Conservation (phyloP, 2,888 invertebrate genomes). For the Callyntrura guangdongensis region DNA sequence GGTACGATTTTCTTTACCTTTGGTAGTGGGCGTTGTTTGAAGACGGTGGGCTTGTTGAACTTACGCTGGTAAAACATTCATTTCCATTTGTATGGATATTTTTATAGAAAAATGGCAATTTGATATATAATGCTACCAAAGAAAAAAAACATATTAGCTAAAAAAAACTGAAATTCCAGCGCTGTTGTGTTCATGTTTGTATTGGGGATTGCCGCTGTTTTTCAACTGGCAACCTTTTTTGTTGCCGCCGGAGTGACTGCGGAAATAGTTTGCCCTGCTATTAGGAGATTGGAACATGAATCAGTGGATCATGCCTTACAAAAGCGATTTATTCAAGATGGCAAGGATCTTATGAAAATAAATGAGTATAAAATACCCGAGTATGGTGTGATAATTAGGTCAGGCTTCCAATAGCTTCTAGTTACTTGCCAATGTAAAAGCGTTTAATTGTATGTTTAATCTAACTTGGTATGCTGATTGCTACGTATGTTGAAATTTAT, state of each 20-base stretch:
- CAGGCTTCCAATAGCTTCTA: no score
- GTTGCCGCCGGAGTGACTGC: slow-evolving; percentile 1
- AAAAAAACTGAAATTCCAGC: not conserved
- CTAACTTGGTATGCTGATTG: not conserved
- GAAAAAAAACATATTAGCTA: not conserved
- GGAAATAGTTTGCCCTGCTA: slow-evolving; percentile 48
- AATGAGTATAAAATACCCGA: slow-evolving; percentile 12
- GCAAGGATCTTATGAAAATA: not conserved
- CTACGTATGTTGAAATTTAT: no score
- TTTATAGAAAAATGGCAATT: not conserved
- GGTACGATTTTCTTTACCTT: not conserved
- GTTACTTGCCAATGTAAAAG: not conserved
- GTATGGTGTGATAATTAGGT: not conserved
- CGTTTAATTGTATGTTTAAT: no score
- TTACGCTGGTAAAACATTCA: slow-evolving; percentile 13
- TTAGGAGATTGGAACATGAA: not conserved
- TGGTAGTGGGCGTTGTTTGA: not conserved
- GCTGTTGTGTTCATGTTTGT: slow-evolving; percentile 31
- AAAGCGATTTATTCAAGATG: not conserved
- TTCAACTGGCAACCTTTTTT: slow-evolving; percentile 22
- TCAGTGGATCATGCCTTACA: not conserved
- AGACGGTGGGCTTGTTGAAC: not conserved
- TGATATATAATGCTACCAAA: not conserved
- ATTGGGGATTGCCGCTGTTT: slow-evolving; percentile 1
- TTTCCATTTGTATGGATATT: not conserved